Evolutionary conservation across 1,140 invertebrate genomes (phyloP), one percentile per base, ranked within the genome.

Genomic region (Metaphire vulgaris): DNA sequence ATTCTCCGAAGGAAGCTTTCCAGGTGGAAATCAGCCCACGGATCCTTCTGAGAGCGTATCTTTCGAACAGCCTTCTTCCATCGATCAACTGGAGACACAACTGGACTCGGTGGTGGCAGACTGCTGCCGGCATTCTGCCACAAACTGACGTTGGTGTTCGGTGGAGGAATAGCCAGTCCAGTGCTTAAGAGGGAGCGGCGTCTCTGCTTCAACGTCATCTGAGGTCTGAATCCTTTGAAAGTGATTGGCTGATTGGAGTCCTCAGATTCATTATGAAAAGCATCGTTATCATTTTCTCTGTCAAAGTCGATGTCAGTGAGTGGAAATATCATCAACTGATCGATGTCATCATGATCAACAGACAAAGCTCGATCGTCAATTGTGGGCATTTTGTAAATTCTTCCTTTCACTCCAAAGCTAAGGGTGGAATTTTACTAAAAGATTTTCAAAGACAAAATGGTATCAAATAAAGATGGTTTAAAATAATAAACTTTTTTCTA

Each of bases 21-120:
- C 21, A 84, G 78, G 69, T 84, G 81, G 74, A 83, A 84, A 71
- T 79, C 72, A 21, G 80, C 80, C 84, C 84, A 85, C 1, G 82
- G 83, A 74, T 85, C 84, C 69, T 80, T 79, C 68, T 78, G 31
- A 14, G 71, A 33, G 33, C 74, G 75, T 41, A 78, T 74, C 70
- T 78, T 78, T 32, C 72, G 26, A 14, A 79, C 76, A n/a, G 79
- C 79, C 29, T 74, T 28, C 29, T 72, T 69, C 75, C 75, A 81
- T 32, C 31, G 72, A 6, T 33, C n/a, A 12, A 32, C 2, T 26
- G 29, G 29, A 12, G 33, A 34, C 30, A 6, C 14, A 2, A 28
- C 67, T 28, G 30, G n/a, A 6, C 6, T 12, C 14, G 67, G 67
- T 14, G 14, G 29, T 72, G 28, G 28, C 12, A 21, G 21, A 6